Base-by-base conservation (phyloP, 1,140 invertebrate species). In the Drosophila hydei region DNA sequence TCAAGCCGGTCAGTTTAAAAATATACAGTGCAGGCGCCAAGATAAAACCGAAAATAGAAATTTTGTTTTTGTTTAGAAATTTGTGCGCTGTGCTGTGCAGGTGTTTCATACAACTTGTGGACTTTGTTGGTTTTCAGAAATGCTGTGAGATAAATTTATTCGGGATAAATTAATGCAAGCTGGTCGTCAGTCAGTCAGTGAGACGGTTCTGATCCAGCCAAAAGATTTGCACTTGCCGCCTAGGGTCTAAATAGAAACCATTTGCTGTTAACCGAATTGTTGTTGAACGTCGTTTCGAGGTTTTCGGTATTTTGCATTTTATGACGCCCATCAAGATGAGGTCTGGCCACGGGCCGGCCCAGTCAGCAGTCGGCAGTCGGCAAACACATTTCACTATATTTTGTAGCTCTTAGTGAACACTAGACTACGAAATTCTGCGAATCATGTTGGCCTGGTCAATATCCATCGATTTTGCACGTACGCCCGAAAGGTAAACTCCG, bases 1-100 rank as follows among this genome's bases (percentile, higher is more conserved):
- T 75, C 70, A 85, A 80, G 81, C 64, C 69, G 77, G 77, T 85
- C 69, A 85, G 77, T 77, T 85, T 87, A 81, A 87, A 87, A 85
- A 81, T 84, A 85, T 55, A 69, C 69, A 58, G 9, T 48, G 64
- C 48, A 63, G 73, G 52, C 40, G 36, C 71, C 65, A 75, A 75
- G 80, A 87, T 78, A 73, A 25, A 36, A 48, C 43, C 50, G 36
- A 87, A 75, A 71, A 74, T 85, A 80, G 81, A 74, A 70, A 79
- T 33, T 62, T 58, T 59, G 63, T 58, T 52, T 73, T 54, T 72
- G 64, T 72, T 83, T 59, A 56, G 48, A 67, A 50, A 64, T 60
- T 27, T 40, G n/a, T 11, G 11, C 16, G 2, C 9, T 11, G 30
- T 2, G 30, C 12, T 23, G 55, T 61, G 59, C 72, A 63, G 67